phyloP scores from a whole-genome alignment of 2,797 vertebrate species.

The Smutsia temminckii region DNA sequence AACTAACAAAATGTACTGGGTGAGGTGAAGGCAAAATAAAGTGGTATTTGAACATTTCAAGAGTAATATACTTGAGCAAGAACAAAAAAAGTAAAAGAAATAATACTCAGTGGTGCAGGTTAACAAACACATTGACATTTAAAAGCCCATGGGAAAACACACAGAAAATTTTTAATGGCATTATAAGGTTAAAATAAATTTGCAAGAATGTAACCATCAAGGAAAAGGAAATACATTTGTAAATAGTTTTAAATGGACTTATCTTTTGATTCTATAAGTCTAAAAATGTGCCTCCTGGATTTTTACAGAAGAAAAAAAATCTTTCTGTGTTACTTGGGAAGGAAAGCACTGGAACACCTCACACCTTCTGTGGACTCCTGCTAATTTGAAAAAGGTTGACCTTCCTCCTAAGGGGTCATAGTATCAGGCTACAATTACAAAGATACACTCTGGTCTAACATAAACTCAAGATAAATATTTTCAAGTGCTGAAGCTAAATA shows the following conservation, averaged over 20 bases:
- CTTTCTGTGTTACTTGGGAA: background rate
- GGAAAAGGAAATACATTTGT: background rate
- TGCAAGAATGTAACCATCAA: constrained; percentile 22
- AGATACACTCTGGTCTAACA: constrained; percentile 31
- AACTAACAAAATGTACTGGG: background rate
- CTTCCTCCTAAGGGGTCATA: background rate
- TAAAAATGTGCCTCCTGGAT: constrained; percentile 17
- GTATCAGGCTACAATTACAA: constrained; percentile 40
- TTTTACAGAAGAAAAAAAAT: background rate
- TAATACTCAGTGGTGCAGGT: background rate
- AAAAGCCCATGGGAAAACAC: constrained; percentile 10
- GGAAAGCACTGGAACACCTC: background rate
- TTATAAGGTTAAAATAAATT: constrained; percentile 43
- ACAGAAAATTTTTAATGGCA: constrained; percentile 48
- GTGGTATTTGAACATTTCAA: background rate
- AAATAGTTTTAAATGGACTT: constrained; percentile 46
- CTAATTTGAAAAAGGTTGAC: background rate
- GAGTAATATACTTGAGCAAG: background rate
- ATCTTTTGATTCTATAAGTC: constrained; percentile 14
- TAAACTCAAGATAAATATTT: constrained; percentile 53
- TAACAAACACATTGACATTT: constrained; percentile 27
- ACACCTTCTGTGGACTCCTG: background rate
- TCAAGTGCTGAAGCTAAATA: constrained; percentile 27
- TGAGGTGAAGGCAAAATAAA: background rate
- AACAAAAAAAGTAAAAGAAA: constrained; percentile 33